Base-by-base conservation (phyloP, 2,888 invertebrate species). In the Suillia variegata region DNA sequence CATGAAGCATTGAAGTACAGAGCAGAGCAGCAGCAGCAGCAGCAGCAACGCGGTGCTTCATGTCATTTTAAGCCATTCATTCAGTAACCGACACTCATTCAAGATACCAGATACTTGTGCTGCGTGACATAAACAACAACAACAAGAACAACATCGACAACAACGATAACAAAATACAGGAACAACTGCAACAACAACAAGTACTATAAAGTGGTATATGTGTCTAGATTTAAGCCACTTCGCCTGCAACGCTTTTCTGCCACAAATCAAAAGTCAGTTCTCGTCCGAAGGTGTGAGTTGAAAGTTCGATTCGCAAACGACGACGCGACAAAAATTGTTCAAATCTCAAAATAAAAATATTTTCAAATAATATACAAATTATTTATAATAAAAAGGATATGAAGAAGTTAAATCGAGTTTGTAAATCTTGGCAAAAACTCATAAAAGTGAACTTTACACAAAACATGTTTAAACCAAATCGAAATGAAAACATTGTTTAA, bases 131-230 rank as follows among this genome's bases (percentile, higher is more conserved):
- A 8, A n/a, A 38, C n/a, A 38, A 38, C 12, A 38, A 38, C 38
- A 38, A n/a, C n/a, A n/a, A n/a, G 31, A 50, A n/a, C 22, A 50
- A 50, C 22, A 50, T 1, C 24, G 33, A 15, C 17, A 51, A 31
- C 17, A 51, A 51, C 51, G 33, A 31, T 8, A 51, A 33, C 33
- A 31, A 15, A 13, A 17, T n/a, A 17, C 31, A 61, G 42, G 56
- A 57, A 45, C 52, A 50, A 48, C 15, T 42, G 47, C 49, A 33
- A 33, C 49, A 34, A 38, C 59, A 57, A 42, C 55, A 61, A 15
- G 52, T 38, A 38, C 51, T 56, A 50, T 13, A 58, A 49, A 12
- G 31, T 8, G 31, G 31, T 8, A 31, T 8, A 31, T 31, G 31
- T 12, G 31, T n/a, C n/a, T n/a, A n/a, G n/a, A n/a, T n/a, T n/a